A percentile compares a stretch with the other conserved stretches of the same genome.
phyloP scores from a whole-genome alignment of 2,113 vertebrate genomes.

The Apteryx owenii region DNA sequence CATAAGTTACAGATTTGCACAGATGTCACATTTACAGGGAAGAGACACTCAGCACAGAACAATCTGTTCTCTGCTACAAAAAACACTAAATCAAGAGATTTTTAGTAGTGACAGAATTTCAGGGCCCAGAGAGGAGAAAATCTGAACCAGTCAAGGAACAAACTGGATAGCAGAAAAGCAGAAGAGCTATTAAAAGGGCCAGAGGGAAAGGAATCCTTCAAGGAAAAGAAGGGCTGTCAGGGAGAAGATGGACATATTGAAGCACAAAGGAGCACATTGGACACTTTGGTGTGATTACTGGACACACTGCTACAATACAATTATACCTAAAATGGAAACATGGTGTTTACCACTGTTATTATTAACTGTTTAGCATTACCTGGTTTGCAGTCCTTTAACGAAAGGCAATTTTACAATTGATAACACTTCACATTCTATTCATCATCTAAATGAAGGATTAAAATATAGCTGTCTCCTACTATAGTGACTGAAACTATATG shows the following conservation, averaged over 20 bases:
- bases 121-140: neutral
- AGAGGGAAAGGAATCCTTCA: neutral
- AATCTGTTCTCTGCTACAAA: neutral
- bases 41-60: neutral
- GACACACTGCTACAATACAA: neutral
- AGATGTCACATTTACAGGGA: neutral
- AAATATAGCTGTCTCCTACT: neutral
- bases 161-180: neutral
- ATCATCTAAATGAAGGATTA: neutral
- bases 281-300: neutral
- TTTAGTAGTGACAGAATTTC: neutral
- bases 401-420: neutral
- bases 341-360: neutral
- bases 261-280: rapidly evolving
- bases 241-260: neutral
- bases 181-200: neutral
- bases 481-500: rapidly evolving
- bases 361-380: neutral
- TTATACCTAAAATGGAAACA: neutral
- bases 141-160: neutral
- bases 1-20: neutral
- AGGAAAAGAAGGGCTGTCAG: neutral
- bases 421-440: neutral
- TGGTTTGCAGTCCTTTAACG: neutral
- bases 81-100: neutral